These are phyloP conservation scores for Porites divaricata DNA, from an alignment of 92 coral and sea anemone species.

Conservation along the genomic window DNA sequence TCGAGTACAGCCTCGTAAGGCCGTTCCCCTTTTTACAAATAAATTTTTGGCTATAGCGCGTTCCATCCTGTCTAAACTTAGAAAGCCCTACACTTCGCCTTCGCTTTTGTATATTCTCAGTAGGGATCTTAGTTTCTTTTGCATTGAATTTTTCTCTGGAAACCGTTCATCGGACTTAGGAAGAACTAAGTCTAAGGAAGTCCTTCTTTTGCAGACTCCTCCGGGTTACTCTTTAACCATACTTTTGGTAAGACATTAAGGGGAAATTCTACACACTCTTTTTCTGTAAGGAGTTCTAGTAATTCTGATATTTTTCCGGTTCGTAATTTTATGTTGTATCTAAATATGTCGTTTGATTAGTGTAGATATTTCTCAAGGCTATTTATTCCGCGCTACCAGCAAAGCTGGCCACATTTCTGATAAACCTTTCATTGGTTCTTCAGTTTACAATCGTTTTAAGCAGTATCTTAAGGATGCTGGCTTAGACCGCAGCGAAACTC, in stretches of 20 bases:
- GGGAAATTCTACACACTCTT: too few relatives aligned
- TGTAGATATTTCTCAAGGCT: not conserved
- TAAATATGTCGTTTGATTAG: not conserved
- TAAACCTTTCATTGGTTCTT: constrained; percentile 16
- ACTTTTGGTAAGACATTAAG: too few relatives aligned
- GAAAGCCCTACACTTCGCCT: not conserved
- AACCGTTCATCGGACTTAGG: constrained; percentile 17
- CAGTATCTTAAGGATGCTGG: not conserved
- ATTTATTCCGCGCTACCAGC: too few relatives aligned
- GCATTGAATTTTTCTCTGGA: constrained; percentile 16
- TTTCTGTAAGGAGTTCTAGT: not conserved
- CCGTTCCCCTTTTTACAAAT: constrained; percentile 2
- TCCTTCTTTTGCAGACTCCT: not conserved
- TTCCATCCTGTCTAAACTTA: not conserved
- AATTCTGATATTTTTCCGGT: constrained; percentile 8
- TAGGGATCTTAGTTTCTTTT: constrained; percentile 25
- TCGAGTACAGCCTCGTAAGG: constrained; percentile 3
- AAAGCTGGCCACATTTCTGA: not conserved
- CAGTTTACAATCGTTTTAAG: not conserved
- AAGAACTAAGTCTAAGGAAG: constrained; percentile 3
- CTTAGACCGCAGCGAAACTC: too few relatives aligned
- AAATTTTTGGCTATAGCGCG: not conserved
- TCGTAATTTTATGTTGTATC: not conserved
- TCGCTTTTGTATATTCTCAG: not conserved
- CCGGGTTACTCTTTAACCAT: not conserved